A percentile compares a stretch with the other conserved stretches of the same genome.
Evolutionary conservation across 1,140 invertebrate genomes (phyloP).

Genomic region (Elymnias hypermnestra): DNA sequence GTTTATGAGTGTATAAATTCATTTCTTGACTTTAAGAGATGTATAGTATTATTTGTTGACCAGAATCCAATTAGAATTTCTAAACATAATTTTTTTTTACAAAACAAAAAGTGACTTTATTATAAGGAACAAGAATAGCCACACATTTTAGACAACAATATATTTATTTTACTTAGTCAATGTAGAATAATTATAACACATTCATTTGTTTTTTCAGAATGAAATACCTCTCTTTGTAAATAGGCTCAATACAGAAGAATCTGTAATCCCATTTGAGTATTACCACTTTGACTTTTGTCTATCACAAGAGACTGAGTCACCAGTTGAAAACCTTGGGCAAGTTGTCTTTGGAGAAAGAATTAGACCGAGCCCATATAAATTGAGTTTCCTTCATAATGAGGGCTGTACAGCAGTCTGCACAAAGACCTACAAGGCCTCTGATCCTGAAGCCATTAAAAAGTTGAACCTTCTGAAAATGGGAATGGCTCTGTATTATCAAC

Average conservation of each 20-base stretch:
- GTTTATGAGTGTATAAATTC: too few relatives aligned
- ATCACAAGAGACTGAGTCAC: slow-evolving; percentile 84
- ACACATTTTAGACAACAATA: too few relatives aligned
- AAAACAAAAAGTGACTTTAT: too few relatives aligned
- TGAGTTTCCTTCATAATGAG: slow-evolving; percentile 84
- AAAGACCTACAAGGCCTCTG: slow-evolving; percentile 83
- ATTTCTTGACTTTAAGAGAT: too few relatives aligned
- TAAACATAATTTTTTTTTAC: too few relatives aligned
- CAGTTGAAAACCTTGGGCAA: slow-evolving; percentile 98
- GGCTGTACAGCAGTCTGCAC: slow-evolving; percentile 84
- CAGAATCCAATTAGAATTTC: too few relatives aligned
- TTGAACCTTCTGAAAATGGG: slow-evolving; percentile 91
- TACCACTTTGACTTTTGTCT: slow-evolving; percentile 97
- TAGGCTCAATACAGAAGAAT: slow-evolving; percentile 96
- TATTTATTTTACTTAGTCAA: background rate
- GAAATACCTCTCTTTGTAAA: slow-evolving; percentile 94
- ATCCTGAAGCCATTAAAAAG: slow-evolving; percentile 81
- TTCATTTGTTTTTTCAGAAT: slow-evolving; percentile 84
- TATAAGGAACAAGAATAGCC: too few relatives aligned
- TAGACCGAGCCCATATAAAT: slow-evolving; percentile 92
- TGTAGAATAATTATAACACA: background rate
- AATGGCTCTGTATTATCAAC: slow-evolving; percentile 98
- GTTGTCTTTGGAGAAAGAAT: slow-evolving; percentile 99
- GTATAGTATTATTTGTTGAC: too few relatives aligned
- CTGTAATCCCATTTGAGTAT: slow-evolving; percentile 98